Evolutionary conservation across 2,797 vertebrate genomes (phyloP), one percentile per base, ranked within the genome.

Genomic region (Amblyraja radiata): DNA sequence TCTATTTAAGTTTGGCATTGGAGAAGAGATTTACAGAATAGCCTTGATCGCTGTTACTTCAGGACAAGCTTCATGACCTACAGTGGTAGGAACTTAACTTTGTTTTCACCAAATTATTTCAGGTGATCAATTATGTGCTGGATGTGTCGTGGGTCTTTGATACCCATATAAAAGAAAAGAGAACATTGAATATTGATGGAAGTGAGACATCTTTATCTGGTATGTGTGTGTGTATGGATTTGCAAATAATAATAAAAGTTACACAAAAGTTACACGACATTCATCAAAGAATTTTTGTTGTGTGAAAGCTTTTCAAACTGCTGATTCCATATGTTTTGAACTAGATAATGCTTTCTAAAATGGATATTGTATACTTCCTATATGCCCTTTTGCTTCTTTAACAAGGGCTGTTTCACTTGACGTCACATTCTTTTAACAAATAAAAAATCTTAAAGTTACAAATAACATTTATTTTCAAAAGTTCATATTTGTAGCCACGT

Each of bases 141-240:
- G 96, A 98, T 80, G 95, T 99, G 94, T 98, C 97, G 94, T 99
- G 99, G 98, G 96, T 97, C 28, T 99, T 99, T 18, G 98, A 99
- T 93, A 94, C 95, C 25, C 98, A 99, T 93, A 96, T 97, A 93
- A 98, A 98, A 94, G 99, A 99, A 94, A 98, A 96, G 95, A 97
- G 93, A 94, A 98, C 97, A 93, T 95, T 97, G 95, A 96, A 94
- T 0, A 95, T 98, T 79, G 95, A 93, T 21, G 96, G 95, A 79
- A 95, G 94, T 21, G 94, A 94, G 8, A 90, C 95, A 16, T 93
- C 96, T 79, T 96, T 98, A 79, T 97, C 94, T 96, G 98, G 98
- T 99, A 96, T 58, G 71, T 92, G 10, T 36, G 9, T 81, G 39
- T 18, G 13, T 90, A 8, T 91, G 9, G 39, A 25, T 39, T 91